Base-by-base conservation (phyloP, 1,140 invertebrate species). In the Sitophilus oryzae region DNA sequence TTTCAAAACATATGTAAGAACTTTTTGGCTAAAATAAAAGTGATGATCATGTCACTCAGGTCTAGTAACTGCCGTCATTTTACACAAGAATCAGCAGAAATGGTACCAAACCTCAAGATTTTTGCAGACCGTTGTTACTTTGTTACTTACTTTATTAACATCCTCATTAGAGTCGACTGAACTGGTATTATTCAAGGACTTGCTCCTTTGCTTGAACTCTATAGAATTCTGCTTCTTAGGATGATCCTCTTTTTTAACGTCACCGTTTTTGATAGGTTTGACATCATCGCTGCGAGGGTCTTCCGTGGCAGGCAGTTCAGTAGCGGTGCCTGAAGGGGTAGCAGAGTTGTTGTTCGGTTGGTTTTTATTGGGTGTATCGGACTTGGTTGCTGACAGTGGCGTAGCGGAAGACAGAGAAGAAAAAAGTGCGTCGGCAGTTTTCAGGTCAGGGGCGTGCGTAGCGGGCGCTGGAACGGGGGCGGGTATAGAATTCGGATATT, bases 181-280 rank as follows among this genome's bases (percentile, higher is more conserved):
- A 36, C 55, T 64, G 9, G 63, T 57, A 54, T 67, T 66, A 37
- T 60, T 61, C 36, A 69, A 51, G 3, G 67, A 67, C 50, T 61
- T 66, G 41, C 58, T 69, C 23, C 67, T 60, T n/a, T n/a, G n/a
- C 43, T 55, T 59, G 18, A 64, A 60, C 40, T 69, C 66, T 15
- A 63, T 66, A 6, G 58, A 61, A 46, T 43, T 62, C n/a, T 57
- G 56, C 38, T 56, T 58, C 10, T 55, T 54, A 21, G 46, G 42
- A 41, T 58, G 59, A 44, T 51, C 45, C 48, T 64, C 56, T 49
- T 66, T 62, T 54, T 58, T 58, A 15, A 61, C 40, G 59, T 64
- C 62, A 49, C 63, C 59, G 47, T 60, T 56, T 16, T 56, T 43
- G n/a, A n/a, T n/a, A 15, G 35, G 34, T 59, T 63, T 52, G 20